Conservation (phyloP, 2,888 invertebrate species). For the Daptonema setosum region DNA sequence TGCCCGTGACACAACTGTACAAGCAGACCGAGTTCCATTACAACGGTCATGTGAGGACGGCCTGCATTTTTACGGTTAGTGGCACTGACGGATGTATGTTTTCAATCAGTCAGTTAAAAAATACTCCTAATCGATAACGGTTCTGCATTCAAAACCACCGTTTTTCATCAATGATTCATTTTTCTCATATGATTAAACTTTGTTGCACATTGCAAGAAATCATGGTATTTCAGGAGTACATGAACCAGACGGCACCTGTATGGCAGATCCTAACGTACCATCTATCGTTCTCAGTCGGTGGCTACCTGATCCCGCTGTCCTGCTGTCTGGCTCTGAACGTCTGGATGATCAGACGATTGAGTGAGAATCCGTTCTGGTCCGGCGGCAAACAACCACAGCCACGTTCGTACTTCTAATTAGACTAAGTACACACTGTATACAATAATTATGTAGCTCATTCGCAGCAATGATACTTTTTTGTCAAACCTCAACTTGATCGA, state of each 20-base stretch:
- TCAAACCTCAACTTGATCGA: too few species aligned
- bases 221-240: too few species aligned
- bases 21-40: conserved; percentile 18
- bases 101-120: neutral
- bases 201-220: too few species aligned
- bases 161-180: too few species aligned
- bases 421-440: too few species aligned
- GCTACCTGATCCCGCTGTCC: neutral
- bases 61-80: neutral
- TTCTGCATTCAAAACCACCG: too few species aligned
- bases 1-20: conserved; percentile 20
- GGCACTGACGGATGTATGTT: neutral
- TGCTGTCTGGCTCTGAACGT: neutral
- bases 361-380: neutral
- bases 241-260: neutral
- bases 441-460: too few species aligned
- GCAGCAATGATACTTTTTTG: too few species aligned
- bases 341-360: neutral
- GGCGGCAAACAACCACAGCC: too few species aligned
- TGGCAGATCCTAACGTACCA: neutral
- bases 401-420: too few species aligned
- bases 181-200: too few species aligned
- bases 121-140: too few species aligned
- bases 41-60: neutral
- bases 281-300: neutral